These are phyloP conservation scores for Antigone vipio DNA, from an alignment of 2,113 vertebrate genomes.

Conservation along the genomic window DNA sequence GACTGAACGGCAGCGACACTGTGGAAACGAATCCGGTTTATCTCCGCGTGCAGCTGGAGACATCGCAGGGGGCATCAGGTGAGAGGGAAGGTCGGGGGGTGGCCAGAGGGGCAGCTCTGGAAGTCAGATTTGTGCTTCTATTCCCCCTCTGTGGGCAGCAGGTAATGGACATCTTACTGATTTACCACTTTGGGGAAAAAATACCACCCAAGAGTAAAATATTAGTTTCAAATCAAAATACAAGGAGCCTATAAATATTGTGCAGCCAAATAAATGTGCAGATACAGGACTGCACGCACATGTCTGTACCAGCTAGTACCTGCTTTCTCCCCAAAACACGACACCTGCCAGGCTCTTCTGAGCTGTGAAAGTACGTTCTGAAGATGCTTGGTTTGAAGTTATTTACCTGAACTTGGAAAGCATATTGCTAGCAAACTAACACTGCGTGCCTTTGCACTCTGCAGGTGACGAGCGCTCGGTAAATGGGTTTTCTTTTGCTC, in stretches of 20 bases:
- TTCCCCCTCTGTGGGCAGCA: neutral
- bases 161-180: neutral
- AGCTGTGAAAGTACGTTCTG: neutral
- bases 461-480: neutral
- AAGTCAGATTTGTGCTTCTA: neutral
- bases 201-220: neutral
- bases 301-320: no score
- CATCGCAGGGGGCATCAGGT: neutral
- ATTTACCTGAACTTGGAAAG: neutral
- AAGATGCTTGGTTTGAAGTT: neutral
- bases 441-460: neutral
- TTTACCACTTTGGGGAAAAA: neutral
- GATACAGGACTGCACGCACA: neutral
- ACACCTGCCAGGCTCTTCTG: neutral
- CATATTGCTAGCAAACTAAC: neutral
- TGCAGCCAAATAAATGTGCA: neutral
- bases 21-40: neutral
- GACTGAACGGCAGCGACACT: neutral
- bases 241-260: neutral
- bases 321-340: neutral
- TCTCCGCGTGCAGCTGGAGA: neutral
- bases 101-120: neutral
- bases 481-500: neutral
- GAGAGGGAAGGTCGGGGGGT: neutral
- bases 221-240: neutral